Evolutionary conservation across 2,113 vertebrate genomes (phyloP).

Genomic region (Aldabrachelys gigantea): DNA sequence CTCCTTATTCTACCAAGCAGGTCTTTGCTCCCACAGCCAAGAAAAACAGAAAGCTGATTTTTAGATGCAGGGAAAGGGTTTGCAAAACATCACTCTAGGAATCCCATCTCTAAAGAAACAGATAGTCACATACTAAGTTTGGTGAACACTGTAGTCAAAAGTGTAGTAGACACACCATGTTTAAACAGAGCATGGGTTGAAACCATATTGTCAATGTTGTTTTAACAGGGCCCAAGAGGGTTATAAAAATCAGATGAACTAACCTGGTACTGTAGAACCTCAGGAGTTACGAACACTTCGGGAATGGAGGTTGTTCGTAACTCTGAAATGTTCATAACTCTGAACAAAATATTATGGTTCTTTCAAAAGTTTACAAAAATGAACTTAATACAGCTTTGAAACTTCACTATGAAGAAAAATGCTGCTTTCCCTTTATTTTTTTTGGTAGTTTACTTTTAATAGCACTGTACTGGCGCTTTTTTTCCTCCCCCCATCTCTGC

Average conservation of each 20-base stretch:
- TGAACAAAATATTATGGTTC: too few species aligned
- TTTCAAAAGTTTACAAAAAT: too few species aligned
- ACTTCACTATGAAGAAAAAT: too few species aligned
- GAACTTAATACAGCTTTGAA: too few species aligned
- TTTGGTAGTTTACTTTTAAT: too few species aligned
- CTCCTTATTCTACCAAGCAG: not conserved
- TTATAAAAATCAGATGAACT: rapidly evolving
- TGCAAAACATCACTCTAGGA: not conserved
- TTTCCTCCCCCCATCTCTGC: too few species aligned
- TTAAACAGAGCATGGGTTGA: not conserved
- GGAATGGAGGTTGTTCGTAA: too few species aligned
- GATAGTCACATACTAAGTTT: not conserved
- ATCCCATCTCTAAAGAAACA: not conserved
- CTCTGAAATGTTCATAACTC: too few species aligned
- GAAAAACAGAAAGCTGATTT: too few species aligned
- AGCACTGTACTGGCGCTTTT: too few species aligned
- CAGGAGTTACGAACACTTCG: too few species aligned
- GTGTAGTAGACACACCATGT: rapidly evolving
- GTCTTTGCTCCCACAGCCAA: not conserved
- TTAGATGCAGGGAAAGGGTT: not conserved
- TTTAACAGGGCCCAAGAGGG: not conserved
- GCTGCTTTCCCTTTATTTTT: too few species aligned
- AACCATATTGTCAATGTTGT: not conserved
- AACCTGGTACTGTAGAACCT: not conserved
- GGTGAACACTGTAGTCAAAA: not conserved